Conservation (phyloP, 2,797 vertebrate genomes). For the Hippoglossus hippoglossus region DNA sequence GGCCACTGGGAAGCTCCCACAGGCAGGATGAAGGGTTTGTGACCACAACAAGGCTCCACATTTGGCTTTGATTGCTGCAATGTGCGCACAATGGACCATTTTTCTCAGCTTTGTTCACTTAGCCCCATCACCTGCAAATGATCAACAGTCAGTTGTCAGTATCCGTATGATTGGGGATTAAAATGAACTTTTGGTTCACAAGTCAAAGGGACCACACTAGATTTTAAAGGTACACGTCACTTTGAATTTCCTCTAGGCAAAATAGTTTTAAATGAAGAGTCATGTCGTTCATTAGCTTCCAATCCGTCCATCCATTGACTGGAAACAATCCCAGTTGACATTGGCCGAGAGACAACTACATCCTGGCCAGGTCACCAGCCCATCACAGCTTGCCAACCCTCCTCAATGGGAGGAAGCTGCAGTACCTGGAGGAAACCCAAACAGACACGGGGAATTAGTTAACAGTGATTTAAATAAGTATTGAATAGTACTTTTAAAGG, state of each 20-base stretch:
- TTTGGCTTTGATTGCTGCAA: conserved; percentile 56
- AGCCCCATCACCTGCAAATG: conserved; percentile 46
- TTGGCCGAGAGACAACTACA: too few relatives aligned
- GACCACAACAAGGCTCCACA: conserved; percentile 59
- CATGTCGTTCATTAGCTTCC: too few relatives aligned
- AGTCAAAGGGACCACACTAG: conserved; percentile 38
- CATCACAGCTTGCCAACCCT: too few relatives aligned
- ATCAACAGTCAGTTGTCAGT: conserved; percentile 35
- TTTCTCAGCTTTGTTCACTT: conserved; percentile 33
- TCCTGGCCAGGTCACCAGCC: too few relatives aligned
- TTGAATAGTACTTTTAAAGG: not conserved
- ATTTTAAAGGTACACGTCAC: conserved; percentile 27
- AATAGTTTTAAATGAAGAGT: not conserved
- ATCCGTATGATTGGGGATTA: conserved; percentile 10
- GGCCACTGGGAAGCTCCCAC: conserved; percentile 14
- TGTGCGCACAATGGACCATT: conserved; percentile 13
- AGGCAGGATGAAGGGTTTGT: conserved; percentile 34
- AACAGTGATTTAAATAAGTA: too few relatives aligned
- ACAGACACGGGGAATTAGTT: too few relatives aligned
- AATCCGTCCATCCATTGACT: too few relatives aligned
- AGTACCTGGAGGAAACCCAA: too few relatives aligned
- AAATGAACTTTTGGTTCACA: conserved; percentile 45
- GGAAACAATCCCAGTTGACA: too few relatives aligned
- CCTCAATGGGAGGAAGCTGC: too few relatives aligned
- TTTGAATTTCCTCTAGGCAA: conserved; percentile 32